Evolutionary conservation across 1,140 invertebrate species (phyloP), one percentile per base, ranked within the genome.

Genomic region (Antheraea mylitta): DNA sequence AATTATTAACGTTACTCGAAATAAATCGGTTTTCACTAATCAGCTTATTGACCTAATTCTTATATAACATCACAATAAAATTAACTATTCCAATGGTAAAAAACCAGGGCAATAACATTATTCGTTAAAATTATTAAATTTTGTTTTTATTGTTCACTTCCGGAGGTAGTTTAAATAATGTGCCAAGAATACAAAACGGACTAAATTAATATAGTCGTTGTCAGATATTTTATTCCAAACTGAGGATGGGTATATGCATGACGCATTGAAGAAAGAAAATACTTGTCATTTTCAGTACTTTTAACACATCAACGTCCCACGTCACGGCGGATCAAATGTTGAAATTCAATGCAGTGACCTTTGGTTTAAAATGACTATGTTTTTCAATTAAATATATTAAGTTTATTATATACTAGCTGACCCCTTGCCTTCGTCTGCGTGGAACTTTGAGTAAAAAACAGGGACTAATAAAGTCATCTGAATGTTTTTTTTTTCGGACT

Each of bases 121-220:
- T 45, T 18, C n/a, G 10, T 38, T 53, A 36, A 58, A 66, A 58
- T 66, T 42, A 63, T 64, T 59, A 66, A 16, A 66, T 66, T 30
- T 48, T 68, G 10, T 42, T 67, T 64, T 69, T 62, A 69, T 72
- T 72, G 71, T 64, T 42, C 64, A 63, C 66, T 72, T 75, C 73
- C 70, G 70, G 62, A 53, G 11, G 48, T 37, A 58, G n/a, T 42
- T 53, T 65, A 58, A 60, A 62, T 64, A 70, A 69, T 58, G 68
- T 72, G 73, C 73, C 73, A 75, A 75, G 66, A 75, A 68, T 64
- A 68, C 67, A 66, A 67, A 58, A 62, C 45, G 60, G 48, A 71
- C 38, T 37, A 58, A 37, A 59, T 62, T 66, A 60, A 64, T 53
- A 19, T 45, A 77, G 0, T 77, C 75, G 72, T 30, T 65, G 63